Evolutionary conservation across 2,797 vertebrate genomes (phyloP), one percentile per base, ranked within the genome.

Genomic region (Diplodus sargus): DNA sequence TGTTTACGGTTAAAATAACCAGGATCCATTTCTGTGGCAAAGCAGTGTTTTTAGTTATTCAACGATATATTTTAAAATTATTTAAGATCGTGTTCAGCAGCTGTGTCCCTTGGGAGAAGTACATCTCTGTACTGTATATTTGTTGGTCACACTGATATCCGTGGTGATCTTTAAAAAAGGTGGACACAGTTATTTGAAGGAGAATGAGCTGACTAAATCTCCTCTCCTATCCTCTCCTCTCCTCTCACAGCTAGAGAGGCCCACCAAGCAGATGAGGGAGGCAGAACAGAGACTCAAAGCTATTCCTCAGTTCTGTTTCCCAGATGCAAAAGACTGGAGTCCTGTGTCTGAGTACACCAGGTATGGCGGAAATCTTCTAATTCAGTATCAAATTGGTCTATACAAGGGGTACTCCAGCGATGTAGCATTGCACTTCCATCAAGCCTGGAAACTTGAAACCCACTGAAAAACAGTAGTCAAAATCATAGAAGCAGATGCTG

Each of bases 241-340:
- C 80, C 82, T 51, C 87, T 87, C 76, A 57, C 94, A 99, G 98
- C 93, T 99, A 90, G 98, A 99, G 91, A 96, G 98, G 83, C 97
- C 95, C 75, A 99, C 97, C 81, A 99, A 99, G 90, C 97, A 98
- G 93, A 97, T 99, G 94, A 96, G 98, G 57, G 98, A 99, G 85
- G 98, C 98, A 0, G 98, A 99, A 82, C 97, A 99, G 86, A 95
- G 98, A 52, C 97, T 99, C 74, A 99, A 98, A 92, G 98, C 98
- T 47, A 99, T 99, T 78, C 98, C 98, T 12, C 98, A 99, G 90
- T 99, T 99, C 93, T 99, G 98, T 92, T 99, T 99, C 85, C 98
- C 98, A 15, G 98, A 99, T 79, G 97, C 98, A 81, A 99, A 97
- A 91, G 98, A 99, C 93, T 99, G 98, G 98, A 95, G 94, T 78